Conservation (phyloP, 2,888 invertebrate species). For the Mystacides longicornis region DNA sequence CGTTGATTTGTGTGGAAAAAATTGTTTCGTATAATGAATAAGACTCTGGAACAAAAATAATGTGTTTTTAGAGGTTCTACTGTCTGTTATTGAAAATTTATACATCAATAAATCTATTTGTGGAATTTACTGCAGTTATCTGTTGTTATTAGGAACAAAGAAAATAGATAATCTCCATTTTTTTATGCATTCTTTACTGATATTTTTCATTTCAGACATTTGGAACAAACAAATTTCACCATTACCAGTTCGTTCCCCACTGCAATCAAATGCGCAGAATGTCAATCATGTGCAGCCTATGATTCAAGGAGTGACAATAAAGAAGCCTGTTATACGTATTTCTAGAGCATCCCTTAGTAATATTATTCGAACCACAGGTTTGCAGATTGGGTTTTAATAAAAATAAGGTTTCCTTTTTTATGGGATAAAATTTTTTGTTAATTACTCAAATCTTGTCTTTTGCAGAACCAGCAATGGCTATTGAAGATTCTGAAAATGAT, state of each 20-base stretch:
- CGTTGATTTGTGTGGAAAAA: too few species aligned
- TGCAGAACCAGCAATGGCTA: not conserved
- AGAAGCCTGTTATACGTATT: constrained; percentile 23
- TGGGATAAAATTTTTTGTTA: not conserved
- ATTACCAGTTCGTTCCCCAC: constrained; percentile 6
- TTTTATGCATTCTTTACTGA: too few species aligned
- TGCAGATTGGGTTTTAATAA: not conserved
- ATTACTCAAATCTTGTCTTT: too few species aligned
- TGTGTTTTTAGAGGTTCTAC: too few species aligned
- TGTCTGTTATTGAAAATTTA: too few species aligned
- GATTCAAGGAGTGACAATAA: constrained; percentile 23
- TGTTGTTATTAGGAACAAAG: too few species aligned
- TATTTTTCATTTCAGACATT: not conserved
- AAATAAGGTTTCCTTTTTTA: not conserved
- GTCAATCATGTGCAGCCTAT: constrained; percentile 23
- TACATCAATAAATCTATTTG: too few species aligned
- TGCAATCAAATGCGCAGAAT: constrained; percentile 10
- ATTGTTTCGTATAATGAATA: too few species aligned
- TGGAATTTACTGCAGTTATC: too few species aligned
- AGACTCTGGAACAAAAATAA: too few species aligned
- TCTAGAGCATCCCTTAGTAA: constrained; percentile 19
- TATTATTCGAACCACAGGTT: not conserved
- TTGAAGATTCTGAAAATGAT: too few species aligned
- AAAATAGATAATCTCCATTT: too few species aligned
- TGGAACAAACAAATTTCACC: not conserved